Conservation (phyloP, 2,888 invertebrate genomes). For the Harpalus rubripes region DNA sequence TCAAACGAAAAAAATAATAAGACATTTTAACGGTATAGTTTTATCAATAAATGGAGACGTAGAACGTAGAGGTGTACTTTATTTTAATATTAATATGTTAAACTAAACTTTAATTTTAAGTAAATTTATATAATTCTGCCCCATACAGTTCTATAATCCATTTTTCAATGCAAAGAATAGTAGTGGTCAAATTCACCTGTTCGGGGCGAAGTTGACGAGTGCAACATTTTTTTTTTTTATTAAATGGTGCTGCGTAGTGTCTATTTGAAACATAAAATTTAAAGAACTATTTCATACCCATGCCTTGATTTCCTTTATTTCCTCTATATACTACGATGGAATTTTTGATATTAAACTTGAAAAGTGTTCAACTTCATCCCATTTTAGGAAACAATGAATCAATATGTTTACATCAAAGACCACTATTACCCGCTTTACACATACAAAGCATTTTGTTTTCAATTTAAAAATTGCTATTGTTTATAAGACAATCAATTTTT, state of each 20-base stretch:
- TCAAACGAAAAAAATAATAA: too few relatives aligned
- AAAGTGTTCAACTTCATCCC: neutral
- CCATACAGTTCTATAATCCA: neutral
- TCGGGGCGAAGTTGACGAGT: neutral
- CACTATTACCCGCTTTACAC: too few relatives aligned
- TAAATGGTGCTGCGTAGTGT: neutral
- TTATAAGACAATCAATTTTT: too few relatives aligned
- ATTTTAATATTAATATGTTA: neutral
- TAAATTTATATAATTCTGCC: too few relatives aligned
- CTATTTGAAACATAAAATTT: neutral
- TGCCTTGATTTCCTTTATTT: neutral
- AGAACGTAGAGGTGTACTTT: neutral
- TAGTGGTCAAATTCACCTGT: neutral
- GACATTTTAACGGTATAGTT: too few relatives aligned
- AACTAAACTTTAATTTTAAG: too few relatives aligned
- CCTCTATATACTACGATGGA: too few relatives aligned
- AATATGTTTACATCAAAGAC: too few relatives aligned
- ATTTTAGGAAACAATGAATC: too few relatives aligned
- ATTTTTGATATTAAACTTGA: neutral
- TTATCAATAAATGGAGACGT: too few relatives aligned
- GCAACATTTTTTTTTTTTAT: neutral
- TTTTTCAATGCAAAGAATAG: neutral
- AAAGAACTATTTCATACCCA: neutral
- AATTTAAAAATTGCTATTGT: too few relatives aligned
- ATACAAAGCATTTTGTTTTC: too few relatives aligned